phyloP scores from a whole-genome alignment of 2,113 vertebrate genomes.

The Trachemys scripta region DNA sequence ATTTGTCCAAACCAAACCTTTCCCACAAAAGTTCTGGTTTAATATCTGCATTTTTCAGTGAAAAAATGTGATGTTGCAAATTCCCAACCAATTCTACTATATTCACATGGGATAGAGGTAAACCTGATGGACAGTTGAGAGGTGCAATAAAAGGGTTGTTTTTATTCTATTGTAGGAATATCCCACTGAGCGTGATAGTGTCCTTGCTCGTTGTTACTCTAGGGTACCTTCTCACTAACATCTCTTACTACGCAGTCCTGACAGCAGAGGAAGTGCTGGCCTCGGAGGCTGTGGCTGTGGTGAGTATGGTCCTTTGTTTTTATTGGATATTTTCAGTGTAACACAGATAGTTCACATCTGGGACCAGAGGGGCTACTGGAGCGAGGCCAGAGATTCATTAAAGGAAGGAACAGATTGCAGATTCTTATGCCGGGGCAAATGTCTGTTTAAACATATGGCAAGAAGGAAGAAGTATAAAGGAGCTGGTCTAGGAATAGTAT shows the following conservation, averaged over 20 bases:
- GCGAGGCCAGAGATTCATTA: conserved; percentile 17
- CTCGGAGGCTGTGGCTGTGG: conserved; percentile 47
- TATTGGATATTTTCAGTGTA: conserved; percentile 61
- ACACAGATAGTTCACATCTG: conserved; percentile 56
- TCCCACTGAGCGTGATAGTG: conserved; percentile 53
- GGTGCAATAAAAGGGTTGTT: background rate
- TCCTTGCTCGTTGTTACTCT: conserved; percentile 46
- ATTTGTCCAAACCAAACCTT: background rate
- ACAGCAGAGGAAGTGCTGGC: conserved; percentile 68
- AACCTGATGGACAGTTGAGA: conserved; percentile 7
- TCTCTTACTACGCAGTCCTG: conserved; percentile 68
- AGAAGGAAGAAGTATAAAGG: conserved; percentile 62
- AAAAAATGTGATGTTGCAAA: background rate
- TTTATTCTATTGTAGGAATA: conserved; percentile 57
- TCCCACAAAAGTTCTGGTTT: background rate
- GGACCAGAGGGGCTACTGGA: conserved; percentile 43
- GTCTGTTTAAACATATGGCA: conserved; percentile 55
- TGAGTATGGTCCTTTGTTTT: conserved; percentile 63
- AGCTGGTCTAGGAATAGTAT: conserved; percentile 38
- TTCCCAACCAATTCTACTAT: background rate
- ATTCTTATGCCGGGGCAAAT: conserved; percentile 57
- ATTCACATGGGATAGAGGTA: conserved; percentile 25
- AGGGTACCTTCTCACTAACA: conserved; percentile 52
- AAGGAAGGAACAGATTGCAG: conserved; percentile 63
- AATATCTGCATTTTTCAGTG: background rate